Base-by-base conservation (phyloP, 2,797 vertebrate species). In the Pteropus rufus region DNA sequence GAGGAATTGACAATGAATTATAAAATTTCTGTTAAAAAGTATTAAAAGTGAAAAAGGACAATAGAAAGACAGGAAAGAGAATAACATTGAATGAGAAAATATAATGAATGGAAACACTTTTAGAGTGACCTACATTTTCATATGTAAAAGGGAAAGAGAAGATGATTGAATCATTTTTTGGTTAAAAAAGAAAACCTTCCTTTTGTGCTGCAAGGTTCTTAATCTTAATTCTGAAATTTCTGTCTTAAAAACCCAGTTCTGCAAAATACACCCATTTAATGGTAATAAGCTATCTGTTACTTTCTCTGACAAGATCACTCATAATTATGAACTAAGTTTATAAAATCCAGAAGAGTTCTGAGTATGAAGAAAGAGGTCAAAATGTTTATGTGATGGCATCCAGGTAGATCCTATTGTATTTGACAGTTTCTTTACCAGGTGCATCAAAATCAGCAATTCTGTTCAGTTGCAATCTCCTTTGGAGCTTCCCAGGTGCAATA, bases 81-180 rank as follows among this genome's bases (percentile, higher is more conserved):
- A 58, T 82, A 44, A 72, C 72, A n/a, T 79, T 76, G 67, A 88
- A 77, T 89, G 81, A 89, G 49, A 76, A 79, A 52, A 60, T 56
- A 41, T 12, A 81, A 82, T 95, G 39, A 75, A 89, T 93, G 29
- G 69, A 80, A 93, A 69, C 5, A 49, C 21, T 93, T 14, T 85
- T 82, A 75, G 39, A 70, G 11, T 82, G 87, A 94, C 92, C 77
- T 93, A 41, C 31, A 72, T 95, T 91, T 96, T 95, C 75, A 75
- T 46, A 73, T 85, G 31, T 84, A 81, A 72, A 54, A 69, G 39
- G 36, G 7, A 94, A 80, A 52, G 18, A 64, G 18, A 81, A 95
- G 54, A 7, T 3, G 9, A 65, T 34, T 92, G 56, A 90, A 67
- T 8, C 36, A 92, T 24, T 64, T 92, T 84, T 7, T 4, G 14